Base-by-base conservation (phyloP, 2,113 vertebrate genomes). In the Canis aureus region DNA sequence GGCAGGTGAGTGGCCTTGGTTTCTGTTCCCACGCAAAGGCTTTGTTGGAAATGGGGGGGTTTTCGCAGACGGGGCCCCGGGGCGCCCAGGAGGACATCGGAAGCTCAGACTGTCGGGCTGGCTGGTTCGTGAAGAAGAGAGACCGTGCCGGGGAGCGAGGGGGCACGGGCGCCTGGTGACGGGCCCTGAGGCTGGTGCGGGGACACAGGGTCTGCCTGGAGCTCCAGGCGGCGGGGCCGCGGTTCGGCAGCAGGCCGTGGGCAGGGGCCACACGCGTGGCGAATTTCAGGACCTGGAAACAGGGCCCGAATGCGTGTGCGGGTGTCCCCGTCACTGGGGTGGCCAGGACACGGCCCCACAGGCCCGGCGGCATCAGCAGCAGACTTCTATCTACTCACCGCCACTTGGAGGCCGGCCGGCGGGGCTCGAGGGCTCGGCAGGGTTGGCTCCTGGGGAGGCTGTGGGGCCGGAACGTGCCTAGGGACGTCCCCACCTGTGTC, bases 361-460 rank as follows among this genome's bases (percentile, higher is more conserved):
- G 16, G 17, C 67, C 0, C 0, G 8, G 60, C 1, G 35, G 23
- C n/a, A 1, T n/a, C 10, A 11, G 1, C 16, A 4, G 0, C 71
- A 71, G 25, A 17, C 0, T 1, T 20, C 25, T 2, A 0, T 9
- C 3, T 43, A 43, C 62, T 43, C 64, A 11, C 1, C 0, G 5
- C 3, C 64, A 43, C 43, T 43, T 12, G 49, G 57, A 55, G 90
- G 17, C 90, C 7, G 3, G 35, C n/a, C 6, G 19, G 2, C 67
- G 5, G 2, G 20, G 35, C 5, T n/a, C 84, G 0, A 4, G 66
- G 59, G 25, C 13, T 20, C 13, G 9, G 10, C 2, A 2, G 62
- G 16, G 16, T 62, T 4, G 3, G 62, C 8, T 51, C 51, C 38
- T 2, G 11, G 29, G 0, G 15, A 29, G 49, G 12, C 71, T 15